Percentiles rank a stretch among this genome's conserved stretches.
Conservation (phyloP, 1,140 invertebrate genomes). For the Mya arenaria region DNA sequence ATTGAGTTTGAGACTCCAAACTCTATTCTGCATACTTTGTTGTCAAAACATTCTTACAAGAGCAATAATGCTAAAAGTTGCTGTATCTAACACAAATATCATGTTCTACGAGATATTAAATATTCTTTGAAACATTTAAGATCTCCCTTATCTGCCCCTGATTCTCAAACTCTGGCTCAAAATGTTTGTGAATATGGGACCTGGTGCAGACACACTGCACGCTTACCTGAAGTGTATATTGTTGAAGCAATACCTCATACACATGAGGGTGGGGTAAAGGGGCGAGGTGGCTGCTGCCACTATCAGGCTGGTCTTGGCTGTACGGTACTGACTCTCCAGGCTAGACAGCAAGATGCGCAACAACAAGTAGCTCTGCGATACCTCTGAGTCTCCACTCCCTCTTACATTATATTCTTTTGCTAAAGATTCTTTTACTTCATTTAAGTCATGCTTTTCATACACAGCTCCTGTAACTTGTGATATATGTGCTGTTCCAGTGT, state of each 20-base stretch:
- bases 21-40: too few relatives aligned
- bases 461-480: too few relatives aligned
- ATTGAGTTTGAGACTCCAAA: too few relatives aligned
- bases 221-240: constrained; percentile 84
- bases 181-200: neutral
- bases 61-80: too few relatives aligned
- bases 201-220: neutral
- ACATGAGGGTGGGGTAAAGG: constrained; percentile 89
- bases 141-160: too few relatives aligned
- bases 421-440: too few relatives aligned
- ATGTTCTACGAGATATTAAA: too few relatives aligned
- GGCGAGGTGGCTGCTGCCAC: constrained; percentile 86
- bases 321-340: constrained; percentile 81
- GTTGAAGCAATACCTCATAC: constrained; percentile 86
- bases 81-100: too few relatives aligned
- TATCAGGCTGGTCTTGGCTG: constrained; percentile 85
- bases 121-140: too few relatives aligned
- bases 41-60: too few relatives aligned
- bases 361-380: constrained; percentile 51
- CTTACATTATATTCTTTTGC: neutral
- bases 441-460: constrained; percentile 12
- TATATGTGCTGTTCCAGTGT: too few relatives aligned
- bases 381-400: neutral
- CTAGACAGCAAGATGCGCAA: constrained; percentile 60
- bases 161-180: too few relatives aligned